phyloP scores from a whole-genome alignment of 2,797 vertebrate species.

The Bovichtus variegatus region DNA sequence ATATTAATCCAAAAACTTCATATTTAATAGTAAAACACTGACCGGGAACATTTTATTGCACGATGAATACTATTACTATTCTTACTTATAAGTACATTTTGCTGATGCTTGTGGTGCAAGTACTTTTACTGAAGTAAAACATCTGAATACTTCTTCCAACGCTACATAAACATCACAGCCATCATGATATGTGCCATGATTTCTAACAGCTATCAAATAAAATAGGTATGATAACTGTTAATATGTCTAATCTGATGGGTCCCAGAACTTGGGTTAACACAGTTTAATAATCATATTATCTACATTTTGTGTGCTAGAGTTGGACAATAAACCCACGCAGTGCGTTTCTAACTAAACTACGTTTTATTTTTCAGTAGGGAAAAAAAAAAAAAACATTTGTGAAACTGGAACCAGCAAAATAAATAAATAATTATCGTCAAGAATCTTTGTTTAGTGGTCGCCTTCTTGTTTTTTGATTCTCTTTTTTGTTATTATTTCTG shows the following conservation, averaged over 20 bases:
- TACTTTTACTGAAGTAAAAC: too few relatives aligned
- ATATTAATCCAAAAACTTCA: too few relatives aligned
- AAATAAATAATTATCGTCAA: neutral
- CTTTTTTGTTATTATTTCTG: neutral
- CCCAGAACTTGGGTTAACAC: neutral
- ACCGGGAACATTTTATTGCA: too few relatives aligned
- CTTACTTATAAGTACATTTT: too few relatives aligned
- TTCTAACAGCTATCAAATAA: neutral
- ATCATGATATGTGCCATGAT: neutral
- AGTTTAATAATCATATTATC: too few relatives aligned
- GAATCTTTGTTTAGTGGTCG: neutral
- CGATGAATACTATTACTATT: too few relatives aligned
- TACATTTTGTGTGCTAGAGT: neutral
- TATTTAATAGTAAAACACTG: too few relatives aligned
- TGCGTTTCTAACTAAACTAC: neutral
- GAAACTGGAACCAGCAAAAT: neutral
- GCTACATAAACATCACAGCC: neutral
- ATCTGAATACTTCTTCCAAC: too few relatives aligned
- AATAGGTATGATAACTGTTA: neutral
- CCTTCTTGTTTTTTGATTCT: neutral
- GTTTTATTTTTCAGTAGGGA: too few relatives aligned
- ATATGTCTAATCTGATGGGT: neutral
- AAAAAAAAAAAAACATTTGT: too few relatives aligned
- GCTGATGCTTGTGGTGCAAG: too few relatives aligned
- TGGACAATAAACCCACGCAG: neutral